Base-by-base conservation (phyloP, 64 coral and sea anemone species). In the Porites lutea region DNA sequence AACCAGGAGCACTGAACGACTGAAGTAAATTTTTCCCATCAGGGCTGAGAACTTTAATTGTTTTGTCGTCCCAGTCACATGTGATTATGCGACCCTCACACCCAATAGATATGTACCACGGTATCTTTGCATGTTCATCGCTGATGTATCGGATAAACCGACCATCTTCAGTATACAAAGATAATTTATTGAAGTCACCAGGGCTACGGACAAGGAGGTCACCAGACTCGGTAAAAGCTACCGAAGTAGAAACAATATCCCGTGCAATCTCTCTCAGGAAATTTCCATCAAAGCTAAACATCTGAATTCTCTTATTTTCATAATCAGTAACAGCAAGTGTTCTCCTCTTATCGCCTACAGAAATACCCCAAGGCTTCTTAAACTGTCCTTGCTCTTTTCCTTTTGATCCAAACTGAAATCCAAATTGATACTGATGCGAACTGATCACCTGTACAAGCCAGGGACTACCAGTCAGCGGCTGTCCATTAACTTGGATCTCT, bases 221-320 rank as follows among this genome's bases (percentile, higher is more conserved):
- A 20, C 58, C 54, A 11, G 54, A 68, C 8, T 74, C 52, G 27
- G 51, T 74, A 21, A 87, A 87, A 16, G 72, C 52, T 5, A 67
- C 43, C 7, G 66, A 27, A 62, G 4, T 37, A 1, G 86, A 72
- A 10, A 8, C 19, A 58, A 21, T 0, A 4, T 55, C 13, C 2
- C 11, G 20, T 44, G 8, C 19, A 59, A 76, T 58, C 71, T 88
- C 71, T 61, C 85, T 4, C 1, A 59, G 12, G 18, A 72, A 69
- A 4, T 47, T 59, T 74, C 85, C 85, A 23, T 87, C 53, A 27
- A 23, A 55, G 44, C 55, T 60, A 69, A 88, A 88, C 43, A 88
- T 27, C 64, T 88, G 66, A 8, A 88, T n/a, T 55, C 85, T 13
- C 7, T 69, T 16, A 37, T 73, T 74, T 13, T 74, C 54, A 16